phyloP scores from a whole-genome alignment of 2,888 invertebrate species.

The Ctenicera cuprea region DNA sequence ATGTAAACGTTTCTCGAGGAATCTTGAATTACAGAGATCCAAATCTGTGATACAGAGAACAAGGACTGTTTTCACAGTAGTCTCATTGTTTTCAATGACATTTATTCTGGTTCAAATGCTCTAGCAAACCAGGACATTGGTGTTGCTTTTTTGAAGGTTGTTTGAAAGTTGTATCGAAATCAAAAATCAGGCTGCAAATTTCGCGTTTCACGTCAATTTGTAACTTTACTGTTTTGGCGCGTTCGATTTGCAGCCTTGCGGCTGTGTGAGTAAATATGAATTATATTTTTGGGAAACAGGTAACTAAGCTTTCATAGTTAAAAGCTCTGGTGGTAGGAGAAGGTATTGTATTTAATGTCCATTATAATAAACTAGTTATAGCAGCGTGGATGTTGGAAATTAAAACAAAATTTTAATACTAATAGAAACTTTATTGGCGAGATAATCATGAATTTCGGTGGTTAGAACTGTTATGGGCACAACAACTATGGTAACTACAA shows the following conservation, averaged over 20 bases:
- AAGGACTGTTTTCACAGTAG: conserved; percentile 68
- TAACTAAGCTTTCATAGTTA: neutral
- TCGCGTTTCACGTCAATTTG: neutral
- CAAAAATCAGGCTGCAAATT: conserved; percentile 8
- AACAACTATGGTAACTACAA: neutral
- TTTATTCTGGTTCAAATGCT: neutral
- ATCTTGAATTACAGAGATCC: conserved; percentile 68
- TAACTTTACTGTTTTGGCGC: no score
- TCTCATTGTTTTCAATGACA: conserved; percentile 29
- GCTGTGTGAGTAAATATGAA: conserved; percentile 3
- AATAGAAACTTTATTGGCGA: neutral
- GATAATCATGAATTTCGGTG: neutral
- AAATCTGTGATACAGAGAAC: conserved; percentile 73
- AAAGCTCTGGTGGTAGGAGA: neutral
- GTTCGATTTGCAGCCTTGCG: neutral
- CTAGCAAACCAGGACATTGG: conserved; percentile 1
- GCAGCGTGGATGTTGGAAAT: neutral
- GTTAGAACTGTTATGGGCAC: neutral
- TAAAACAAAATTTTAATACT: neutral
- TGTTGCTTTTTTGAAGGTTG: neutral
- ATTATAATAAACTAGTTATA: neutral
- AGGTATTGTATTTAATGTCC: neutral
- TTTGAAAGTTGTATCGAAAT: neutral
- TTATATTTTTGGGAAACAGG: neutral
- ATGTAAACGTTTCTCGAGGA: conserved; percentile 31